A percentile compares a stretch with the other conserved stretches of the same genome.
Evolutionary conservation across 1,140 invertebrate genomes (phyloP).

Genomic region (Orius insidiosus): DNA sequence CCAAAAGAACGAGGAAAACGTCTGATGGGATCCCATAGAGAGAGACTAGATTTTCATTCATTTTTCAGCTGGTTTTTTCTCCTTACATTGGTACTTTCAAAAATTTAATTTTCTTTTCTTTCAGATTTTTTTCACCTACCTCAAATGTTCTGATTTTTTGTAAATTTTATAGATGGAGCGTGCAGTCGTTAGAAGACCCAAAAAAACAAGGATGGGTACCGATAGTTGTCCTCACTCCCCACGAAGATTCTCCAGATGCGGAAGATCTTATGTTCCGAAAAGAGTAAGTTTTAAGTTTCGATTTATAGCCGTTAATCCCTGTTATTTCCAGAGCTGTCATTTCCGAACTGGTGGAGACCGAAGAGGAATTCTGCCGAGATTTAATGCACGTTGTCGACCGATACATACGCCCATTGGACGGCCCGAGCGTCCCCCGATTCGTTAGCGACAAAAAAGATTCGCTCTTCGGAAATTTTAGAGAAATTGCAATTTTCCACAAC

Average conservation of each 20-base stretch:
- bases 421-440: constrained; percentile 48
- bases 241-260: constrained; percentile 13
- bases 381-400: constrained; percentile 69
- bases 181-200: constrained; percentile 37
- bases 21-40: too few relatives aligned
- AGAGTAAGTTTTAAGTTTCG: constrained; percentile 17
- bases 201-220: constrained; percentile 66
- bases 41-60: too few relatives aligned
- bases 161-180: constrained; percentile 38
- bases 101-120: too few relatives aligned
- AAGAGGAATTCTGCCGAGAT: constrained; percentile 88
- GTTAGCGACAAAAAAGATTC: constrained; percentile 70
- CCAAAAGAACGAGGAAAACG: too few relatives aligned
- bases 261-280: constrained; percentile 21
- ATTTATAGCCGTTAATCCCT: too few relatives aligned
- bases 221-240: constrained; percentile 41
- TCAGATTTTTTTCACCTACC: too few relatives aligned
- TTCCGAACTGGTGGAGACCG: constrained; percentile 84
- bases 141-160: too few relatives aligned
- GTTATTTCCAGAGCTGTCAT: constrained; percentile 63
- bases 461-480: constrained; percentile 77
- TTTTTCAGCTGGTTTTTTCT: too few relatives aligned
- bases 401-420: constrained; percentile 66
- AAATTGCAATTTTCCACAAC: constrained; percentile 89
- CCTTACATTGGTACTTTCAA: too few relatives aligned